These are phyloP conservation scores for Ormyrus pomaceus DNA, from an alignment of 2,888 invertebrate genomes.

Conservation along the genomic window DNA sequence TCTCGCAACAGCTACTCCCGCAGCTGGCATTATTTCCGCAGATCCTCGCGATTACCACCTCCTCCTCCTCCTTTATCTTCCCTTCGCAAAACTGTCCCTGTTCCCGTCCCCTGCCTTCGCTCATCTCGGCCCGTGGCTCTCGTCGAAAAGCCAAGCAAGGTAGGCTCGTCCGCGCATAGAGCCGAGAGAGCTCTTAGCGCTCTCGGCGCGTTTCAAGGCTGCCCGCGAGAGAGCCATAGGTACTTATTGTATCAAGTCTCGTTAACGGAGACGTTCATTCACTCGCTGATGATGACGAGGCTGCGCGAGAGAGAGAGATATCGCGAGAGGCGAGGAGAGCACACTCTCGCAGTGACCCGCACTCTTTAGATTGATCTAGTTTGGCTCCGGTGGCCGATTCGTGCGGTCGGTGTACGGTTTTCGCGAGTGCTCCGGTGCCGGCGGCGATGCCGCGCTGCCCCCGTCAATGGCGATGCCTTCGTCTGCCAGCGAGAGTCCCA, in stretches of 20 bases:
- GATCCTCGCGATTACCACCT: too few species aligned
- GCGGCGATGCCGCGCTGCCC: slow-evolving; percentile 53
- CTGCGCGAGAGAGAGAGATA: background rate
- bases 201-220: slow-evolving; percentile 68
- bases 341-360: slow-evolving; percentile 59
- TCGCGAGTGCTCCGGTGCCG: background rate
- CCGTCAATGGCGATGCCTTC: slow-evolving; percentile 54
- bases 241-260: slow-evolving; percentile 76
- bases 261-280: slow-evolving; percentile 72
- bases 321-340: slow-evolving; percentile 39
- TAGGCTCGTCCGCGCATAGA: too few species aligned
- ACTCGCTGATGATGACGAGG: slow-evolving; percentile 57
- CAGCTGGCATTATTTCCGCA: too few species aligned
- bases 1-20: too few species aligned
- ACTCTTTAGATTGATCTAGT: slow-evolving; percentile 61
- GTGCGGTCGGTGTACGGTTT: slow-evolving; percentile 7
- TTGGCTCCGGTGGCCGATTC: slow-evolving; percentile 41
- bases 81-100: too few species aligned
- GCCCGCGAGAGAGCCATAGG: slow-evolving; percentile 65
- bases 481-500: slow-evolving; percentile 49
- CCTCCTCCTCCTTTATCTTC: too few species aligned
- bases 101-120: too few species aligned
- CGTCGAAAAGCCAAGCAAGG: too few species aligned
- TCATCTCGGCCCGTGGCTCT: too few species aligned
- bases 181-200: background rate